phyloP scores from a whole-genome alignment of 1,140 invertebrate species.

The Drosophila parvula region DNA sequence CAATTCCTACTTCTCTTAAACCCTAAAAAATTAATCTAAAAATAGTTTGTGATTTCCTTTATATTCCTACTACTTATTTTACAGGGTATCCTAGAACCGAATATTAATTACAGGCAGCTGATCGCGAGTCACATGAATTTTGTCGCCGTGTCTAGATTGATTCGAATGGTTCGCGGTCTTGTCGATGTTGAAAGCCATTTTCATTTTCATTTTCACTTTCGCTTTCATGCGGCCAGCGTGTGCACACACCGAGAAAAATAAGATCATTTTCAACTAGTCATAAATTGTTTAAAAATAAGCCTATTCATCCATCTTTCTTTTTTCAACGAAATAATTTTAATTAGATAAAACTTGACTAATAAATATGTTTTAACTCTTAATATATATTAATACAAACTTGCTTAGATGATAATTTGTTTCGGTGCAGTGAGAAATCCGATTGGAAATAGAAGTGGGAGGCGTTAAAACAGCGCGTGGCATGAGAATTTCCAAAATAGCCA shows the following conservation, averaged over 20 bases:
- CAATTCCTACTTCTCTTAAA: background rate
- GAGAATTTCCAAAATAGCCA: constrained; percentile 64
- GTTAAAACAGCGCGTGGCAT: constrained; percentile 67
- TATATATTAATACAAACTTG: background rate
- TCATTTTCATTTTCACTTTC: constrained; percentile 43
- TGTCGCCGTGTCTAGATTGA: constrained; percentile 76
- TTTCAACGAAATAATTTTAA: background rate
- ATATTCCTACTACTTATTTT: background rate
- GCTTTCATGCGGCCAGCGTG: constrained; percentile 32
- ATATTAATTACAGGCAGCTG: background rate
- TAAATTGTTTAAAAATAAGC: constrained; percentile 3
- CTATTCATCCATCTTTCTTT: too few relatives aligned
- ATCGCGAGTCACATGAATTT: constrained; percentile 72
- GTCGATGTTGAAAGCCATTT: constrained; percentile 55
- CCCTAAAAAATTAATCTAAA: background rate
- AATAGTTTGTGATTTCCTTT: too few relatives aligned
- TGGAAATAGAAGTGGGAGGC: constrained; percentile 31
- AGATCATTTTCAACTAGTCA: background rate
- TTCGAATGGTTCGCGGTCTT: constrained; percentile 61
- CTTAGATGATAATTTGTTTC: background rate
- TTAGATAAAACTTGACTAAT: background rate
- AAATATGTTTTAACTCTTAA: background rate
- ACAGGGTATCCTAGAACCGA: constrained; percentile 29
- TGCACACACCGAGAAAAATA: constrained; percentile 25
- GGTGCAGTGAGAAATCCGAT: constrained; percentile 13